Conservation (phyloP, 2,113 vertebrate genomes). For the Callipepla squamata region DNA sequence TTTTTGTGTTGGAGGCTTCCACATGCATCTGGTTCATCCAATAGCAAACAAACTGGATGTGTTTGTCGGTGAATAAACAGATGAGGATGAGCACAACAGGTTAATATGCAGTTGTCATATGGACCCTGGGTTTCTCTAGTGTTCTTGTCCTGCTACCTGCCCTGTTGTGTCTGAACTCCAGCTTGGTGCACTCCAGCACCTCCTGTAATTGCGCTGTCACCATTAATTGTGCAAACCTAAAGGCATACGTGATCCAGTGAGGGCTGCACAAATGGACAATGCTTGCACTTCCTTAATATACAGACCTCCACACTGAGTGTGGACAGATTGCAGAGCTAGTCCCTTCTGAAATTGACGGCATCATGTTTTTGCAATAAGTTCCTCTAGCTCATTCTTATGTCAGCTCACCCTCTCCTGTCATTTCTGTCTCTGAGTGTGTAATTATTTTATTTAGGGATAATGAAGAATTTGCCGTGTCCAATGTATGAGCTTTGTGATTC, state of each 20-base stretch:
- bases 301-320: background rate
- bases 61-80: background rate
- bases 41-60: background rate
- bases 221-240: fast-evolving
- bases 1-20: no score
- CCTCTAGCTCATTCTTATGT: background rate
- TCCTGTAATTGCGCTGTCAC: background rate
- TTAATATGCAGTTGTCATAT: background rate
- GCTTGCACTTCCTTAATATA: background rate
- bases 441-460: background rate
- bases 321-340: background rate
- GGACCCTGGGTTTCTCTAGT: background rate
- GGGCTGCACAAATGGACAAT: background rate
- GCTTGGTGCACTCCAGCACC: background rate
- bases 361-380: background rate
- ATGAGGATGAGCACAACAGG: background rate
- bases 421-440: background rate
- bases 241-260: fast-evolving
- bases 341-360: background rate
- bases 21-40: background rate
- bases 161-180: background rate
- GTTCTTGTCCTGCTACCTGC: background rate
- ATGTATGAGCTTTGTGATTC: background rate
- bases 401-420: background rate
- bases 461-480: background rate